Evolutionary conservation across 2,113 vertebrate species (phyloP).

Genomic region (Alces alces): DNA sequence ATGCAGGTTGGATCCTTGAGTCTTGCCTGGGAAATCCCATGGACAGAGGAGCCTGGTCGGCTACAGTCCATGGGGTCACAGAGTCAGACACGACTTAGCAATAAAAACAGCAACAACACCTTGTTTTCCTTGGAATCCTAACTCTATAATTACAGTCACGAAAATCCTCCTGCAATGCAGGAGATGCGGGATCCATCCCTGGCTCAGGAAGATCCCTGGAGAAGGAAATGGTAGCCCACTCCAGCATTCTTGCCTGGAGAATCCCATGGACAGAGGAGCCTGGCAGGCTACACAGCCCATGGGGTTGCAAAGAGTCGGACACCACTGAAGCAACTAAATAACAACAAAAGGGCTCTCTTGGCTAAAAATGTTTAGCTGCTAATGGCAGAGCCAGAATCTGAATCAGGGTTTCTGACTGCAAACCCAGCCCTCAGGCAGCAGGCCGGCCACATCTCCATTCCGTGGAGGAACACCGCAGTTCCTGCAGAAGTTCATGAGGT

Average conservation of each 20-base stretch:
- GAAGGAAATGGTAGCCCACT: neutral
- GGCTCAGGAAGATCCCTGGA: neutral
- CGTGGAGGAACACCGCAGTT: neutral
- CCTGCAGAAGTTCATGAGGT: neutral
- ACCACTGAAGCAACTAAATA: neutral
- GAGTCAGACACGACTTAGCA: neutral
- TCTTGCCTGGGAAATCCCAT: neutral
- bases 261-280: neutral
- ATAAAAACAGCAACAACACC: neutral
- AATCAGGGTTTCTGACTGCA: neutral
- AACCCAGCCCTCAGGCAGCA: neutral
- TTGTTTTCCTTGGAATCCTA: neutral
- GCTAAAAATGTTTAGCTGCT: neutral
- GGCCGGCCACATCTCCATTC: neutral
- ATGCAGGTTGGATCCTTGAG: neutral
- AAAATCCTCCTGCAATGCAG: neutral
- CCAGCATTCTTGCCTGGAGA: neutral
- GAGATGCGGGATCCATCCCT: rapidly evolving
- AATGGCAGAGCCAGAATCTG: neutral
- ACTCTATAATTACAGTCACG: neutral
- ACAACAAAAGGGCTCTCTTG: neutral
- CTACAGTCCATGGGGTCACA: neutral
- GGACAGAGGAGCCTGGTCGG: neutral
- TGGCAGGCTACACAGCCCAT: neutral
- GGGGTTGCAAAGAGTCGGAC: neutral